phyloP scores from a whole-genome alignment of 2,888 invertebrate genomes.

The Phorcus lineatus region DNA sequence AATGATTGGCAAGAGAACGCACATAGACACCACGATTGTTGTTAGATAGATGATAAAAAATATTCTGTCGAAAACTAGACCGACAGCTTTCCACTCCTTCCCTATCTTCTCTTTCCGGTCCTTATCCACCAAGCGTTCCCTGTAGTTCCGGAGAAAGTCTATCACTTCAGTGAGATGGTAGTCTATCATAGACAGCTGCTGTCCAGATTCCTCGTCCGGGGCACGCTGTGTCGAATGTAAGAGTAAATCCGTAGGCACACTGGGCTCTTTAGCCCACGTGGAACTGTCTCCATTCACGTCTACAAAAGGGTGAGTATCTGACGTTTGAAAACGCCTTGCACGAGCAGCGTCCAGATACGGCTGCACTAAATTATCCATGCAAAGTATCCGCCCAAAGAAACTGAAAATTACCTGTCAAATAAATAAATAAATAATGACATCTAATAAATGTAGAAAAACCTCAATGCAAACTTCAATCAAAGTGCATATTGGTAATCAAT shows the following conservation, averaged over 20 bases:
- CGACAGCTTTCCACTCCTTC: slow-evolving; percentile 73
- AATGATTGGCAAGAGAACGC: slow-evolving; percentile 63
- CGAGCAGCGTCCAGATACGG: slow-evolving; percentile 57
- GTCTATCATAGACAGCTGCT: slow-evolving; percentile 59
- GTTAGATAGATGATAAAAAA: slow-evolving; percentile 71
- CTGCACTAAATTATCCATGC: slow-evolving; percentile 67
- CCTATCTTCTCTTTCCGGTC: slow-evolving; percentile 68
- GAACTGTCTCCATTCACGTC: slow-evolving; percentile 37
- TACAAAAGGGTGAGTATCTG: slow-evolving; percentile 38
- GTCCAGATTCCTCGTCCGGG: slow-evolving; percentile 37
- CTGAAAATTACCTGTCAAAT: slow-evolving; percentile 66
- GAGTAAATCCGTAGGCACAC: slow-evolving; percentile 33
- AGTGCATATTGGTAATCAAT: no score
- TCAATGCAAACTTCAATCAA: no score
- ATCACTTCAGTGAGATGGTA: slow-evolving; percentile 58
- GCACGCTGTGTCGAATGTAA: slow-evolving; percentile 29
- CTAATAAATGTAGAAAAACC: no score
- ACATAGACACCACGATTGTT: slow-evolving; percentile 68
- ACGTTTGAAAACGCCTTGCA: slow-evolving; percentile 34
- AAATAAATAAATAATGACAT: no score
- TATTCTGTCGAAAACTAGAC: slow-evolving; percentile 72
- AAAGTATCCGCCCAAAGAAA: slow-evolving; percentile 66
- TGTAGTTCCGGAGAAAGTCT: slow-evolving; percentile 59
- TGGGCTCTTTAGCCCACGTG: slow-evolving; percentile 29
- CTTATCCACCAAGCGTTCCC: slow-evolving; percentile 65